Conservation (phyloP, 2,888 invertebrate species). For the Nomada ruficornis region DNA sequence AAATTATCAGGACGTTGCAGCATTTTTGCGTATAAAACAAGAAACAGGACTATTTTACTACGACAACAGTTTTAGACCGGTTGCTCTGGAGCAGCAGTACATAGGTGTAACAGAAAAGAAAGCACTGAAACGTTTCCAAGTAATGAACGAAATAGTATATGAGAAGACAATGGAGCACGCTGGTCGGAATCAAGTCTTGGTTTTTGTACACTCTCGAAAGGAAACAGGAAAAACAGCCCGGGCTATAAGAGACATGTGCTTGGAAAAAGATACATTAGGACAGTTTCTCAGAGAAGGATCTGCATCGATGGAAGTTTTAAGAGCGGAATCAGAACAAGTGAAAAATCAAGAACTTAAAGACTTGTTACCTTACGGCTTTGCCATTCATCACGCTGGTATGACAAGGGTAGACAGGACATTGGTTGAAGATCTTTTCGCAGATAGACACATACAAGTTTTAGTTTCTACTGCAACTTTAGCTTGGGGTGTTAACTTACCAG, state of each 20-base stretch:
- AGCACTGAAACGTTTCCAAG: constrained; percentile 97
- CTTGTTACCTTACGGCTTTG: constrained; percentile 98
- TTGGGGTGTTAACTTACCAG: constrained; percentile 99
- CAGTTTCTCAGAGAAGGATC: constrained; percentile 98
- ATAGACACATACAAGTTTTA: constrained; percentile 98
- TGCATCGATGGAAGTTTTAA: constrained; percentile 97
- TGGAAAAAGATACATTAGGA: constrained; percentile 98
- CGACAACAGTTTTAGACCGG: constrained; percentile 98
- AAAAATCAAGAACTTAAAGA: constrained; percentile 98
- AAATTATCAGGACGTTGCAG: constrained; percentile 98
- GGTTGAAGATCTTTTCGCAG: constrained; percentile 99
- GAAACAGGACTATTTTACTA: constrained; percentile 97
- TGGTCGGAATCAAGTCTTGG: constrained; percentile 97
- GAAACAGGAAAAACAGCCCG: constrained; percentile 99
- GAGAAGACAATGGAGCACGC: constrained; percentile 99
- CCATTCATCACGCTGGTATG: constrained; percentile 99
- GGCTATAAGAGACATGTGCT: constrained; percentile 97
- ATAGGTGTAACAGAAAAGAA: constrained; percentile 99
- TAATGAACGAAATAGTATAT: constrained; percentile 99
- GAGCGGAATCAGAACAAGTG: constrained; percentile 98
- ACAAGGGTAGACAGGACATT: constrained; percentile 98
- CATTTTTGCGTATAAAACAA: constrained; percentile 95
- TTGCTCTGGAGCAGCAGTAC: constrained; percentile 98
- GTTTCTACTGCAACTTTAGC: constrained; percentile 99
- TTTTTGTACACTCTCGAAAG: constrained; percentile 99